Evolutionary conservation across 2,113 vertebrate genomes (phyloP).

Genomic region (Melanerpes formicivorus): DNA sequence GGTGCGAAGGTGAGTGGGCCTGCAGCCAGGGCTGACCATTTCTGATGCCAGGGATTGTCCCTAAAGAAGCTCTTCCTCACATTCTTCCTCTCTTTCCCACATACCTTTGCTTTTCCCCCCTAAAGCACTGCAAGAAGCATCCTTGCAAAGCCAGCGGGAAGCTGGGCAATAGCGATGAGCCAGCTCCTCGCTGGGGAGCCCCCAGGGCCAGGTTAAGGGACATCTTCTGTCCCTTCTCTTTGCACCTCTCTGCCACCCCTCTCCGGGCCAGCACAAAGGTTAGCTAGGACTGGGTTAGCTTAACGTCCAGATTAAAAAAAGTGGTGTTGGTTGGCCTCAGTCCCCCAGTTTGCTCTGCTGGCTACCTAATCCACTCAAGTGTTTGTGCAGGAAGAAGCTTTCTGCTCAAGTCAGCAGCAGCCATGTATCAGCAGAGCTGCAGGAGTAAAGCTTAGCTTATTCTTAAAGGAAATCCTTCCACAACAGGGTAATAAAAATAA

Average conservation of each 20-base stretch:
- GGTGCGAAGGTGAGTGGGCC: slow-evolving; percentile 69
- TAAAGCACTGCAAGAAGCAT: background rate
- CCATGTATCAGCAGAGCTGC: background rate
- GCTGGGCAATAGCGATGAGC: background rate
- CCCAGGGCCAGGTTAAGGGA: fast-evolving
- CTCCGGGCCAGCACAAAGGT: background rate
- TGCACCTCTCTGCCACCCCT: background rate
- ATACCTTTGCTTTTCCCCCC: background rate
- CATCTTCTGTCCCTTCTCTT: background rate
- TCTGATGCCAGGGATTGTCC: background rate
- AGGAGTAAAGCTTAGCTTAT: background rate
- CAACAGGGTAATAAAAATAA: background rate
- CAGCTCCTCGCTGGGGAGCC: background rate
- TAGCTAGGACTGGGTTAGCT: background rate
- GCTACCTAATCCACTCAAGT: background rate
- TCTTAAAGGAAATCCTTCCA: background rate
- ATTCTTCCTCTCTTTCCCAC: background rate
- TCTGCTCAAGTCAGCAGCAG: background rate
- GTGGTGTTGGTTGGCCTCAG: background rate
- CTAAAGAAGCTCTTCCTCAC: background rate
- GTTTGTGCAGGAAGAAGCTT: background rate
- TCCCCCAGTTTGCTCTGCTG: background rate
- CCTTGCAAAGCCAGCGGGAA: background rate
- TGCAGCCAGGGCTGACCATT: background rate
- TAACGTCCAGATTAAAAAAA: background rate